Base-by-base conservation (phyloP, 2,888 invertebrate species). In the Acholoe squamosa region DNA sequence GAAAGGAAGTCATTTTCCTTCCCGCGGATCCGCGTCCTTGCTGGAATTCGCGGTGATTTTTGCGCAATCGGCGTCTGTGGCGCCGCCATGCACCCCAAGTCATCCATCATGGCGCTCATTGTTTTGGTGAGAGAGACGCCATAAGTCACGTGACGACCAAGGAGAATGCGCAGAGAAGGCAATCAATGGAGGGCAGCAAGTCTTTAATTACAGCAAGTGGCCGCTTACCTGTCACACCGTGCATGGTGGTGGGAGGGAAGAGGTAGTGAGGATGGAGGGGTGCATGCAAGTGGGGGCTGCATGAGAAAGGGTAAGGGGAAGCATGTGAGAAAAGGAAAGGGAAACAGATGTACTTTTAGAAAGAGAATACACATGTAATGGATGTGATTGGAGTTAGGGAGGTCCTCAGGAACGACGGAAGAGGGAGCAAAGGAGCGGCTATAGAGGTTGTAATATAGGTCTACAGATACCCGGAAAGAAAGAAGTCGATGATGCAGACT, bases 1-100 rank as follows among this genome's bases (percentile, higher is more conserved):
- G 86, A 86, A 86, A 86, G 86, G 86, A 86, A 86, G 86, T 86
- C 54, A 86, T 86, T 86, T 86, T 86, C 86, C 86, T 86, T 86
- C 86, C 86, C 86, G 28, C 86, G 86, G 86, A 86, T 86, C 54
- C 25, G 25, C 14, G 86, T 28, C 86, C 86, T 86, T 86, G 86
- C 31, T 86, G 52, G 86, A 86, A 86, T 86, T 86, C 86, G 22
- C 54, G 16, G 86, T 56, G 31, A 86, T 86, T 86, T 86, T 86
- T 86, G 86, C 56, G 52, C 54, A 54, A 86, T 54, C 54, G 28
- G 80, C 12, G 80, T 5, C 80, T 10, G 33, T 0, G n/a, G 22
- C 19, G 80, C 28, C 76, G 16, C 76, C 28, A 7, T n/a, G 80
- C 34, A 16, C 34, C 80, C 80, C 80, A 52, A 25, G 54, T 86